phyloP scores from a whole-genome alignment of 2,797 vertebrate species.

The Gallinago stenura region DNA sequence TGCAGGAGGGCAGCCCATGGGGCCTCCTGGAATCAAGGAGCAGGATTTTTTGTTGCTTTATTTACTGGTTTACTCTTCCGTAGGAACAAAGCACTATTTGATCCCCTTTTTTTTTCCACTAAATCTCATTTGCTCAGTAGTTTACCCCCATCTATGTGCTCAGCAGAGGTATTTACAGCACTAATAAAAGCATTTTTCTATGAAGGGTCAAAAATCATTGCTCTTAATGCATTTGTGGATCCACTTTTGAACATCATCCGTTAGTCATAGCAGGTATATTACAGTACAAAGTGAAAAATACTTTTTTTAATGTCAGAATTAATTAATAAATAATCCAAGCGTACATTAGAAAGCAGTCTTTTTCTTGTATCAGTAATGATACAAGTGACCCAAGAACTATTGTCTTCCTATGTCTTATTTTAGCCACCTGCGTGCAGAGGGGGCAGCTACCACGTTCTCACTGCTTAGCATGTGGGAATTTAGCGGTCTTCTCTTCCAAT shows the following conservation, averaged over 20 bases:
- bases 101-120: slow-evolving; percentile 69
- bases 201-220: slow-evolving; percentile 51
- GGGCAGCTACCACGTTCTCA: not conserved
- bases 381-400: not conserved
- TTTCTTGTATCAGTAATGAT: not conserved
- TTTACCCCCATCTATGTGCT: slow-evolving; percentile 67
- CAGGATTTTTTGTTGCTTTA: slow-evolving; percentile 66
- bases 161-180: slow-evolving; percentile 73
- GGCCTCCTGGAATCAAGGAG: slow-evolving; percentile 1
- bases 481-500: slow-evolving; percentile 18
- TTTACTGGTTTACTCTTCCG: slow-evolving; percentile 68
- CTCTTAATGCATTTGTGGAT: slow-evolving; percentile 53
- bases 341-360: not conserved
- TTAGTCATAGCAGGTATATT: slow-evolving; percentile 37
- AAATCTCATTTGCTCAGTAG: slow-evolving; percentile 76
- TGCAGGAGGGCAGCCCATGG: not conserved
- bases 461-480: not conserved
- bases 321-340: not conserved
- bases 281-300: slow-evolving; percentile 35
- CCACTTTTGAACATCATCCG: slow-evolving; percentile 36
- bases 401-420: not conserved
- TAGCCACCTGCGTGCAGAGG: not conserved
- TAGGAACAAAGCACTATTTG: slow-evolving; percentile 75
- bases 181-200: slow-evolving; percentile 68
- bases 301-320: not conserved